phyloP scores from a whole-genome alignment of 1,140 invertebrate species.

The Danaus melanippus region DNA sequence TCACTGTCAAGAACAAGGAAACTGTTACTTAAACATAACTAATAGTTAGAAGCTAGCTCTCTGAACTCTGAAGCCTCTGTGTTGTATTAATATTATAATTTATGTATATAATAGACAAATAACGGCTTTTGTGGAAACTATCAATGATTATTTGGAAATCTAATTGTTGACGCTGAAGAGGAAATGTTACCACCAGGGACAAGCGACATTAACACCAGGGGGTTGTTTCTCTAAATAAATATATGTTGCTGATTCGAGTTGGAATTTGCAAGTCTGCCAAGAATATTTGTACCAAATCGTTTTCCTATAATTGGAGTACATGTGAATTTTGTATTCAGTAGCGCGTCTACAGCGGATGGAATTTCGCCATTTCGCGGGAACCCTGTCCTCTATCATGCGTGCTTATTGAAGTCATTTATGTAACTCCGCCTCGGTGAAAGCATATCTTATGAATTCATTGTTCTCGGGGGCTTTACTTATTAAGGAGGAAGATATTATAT shows the following conservation, averaged over 20 bases:
- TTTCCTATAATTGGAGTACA: constrained; percentile 72
- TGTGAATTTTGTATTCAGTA: constrained; percentile 70
- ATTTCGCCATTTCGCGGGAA: constrained; percentile 58
- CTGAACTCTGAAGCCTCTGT: too few relatives aligned
- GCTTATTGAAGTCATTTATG: constrained; percentile 65
- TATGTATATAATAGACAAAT: too few relatives aligned
- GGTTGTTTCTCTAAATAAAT: constrained; percentile 62
- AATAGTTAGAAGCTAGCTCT: too few relatives aligned
- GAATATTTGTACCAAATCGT: constrained; percentile 71
- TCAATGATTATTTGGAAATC: too few relatives aligned
- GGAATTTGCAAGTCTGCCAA: constrained; percentile 72
- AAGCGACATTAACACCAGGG: constrained; percentile 45
- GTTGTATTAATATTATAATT: too few relatives aligned
- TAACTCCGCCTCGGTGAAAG: constrained; percentile 21
- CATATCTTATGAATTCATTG: constrained; percentile 12
- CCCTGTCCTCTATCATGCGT: constrained; percentile 63
- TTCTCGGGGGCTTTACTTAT: constrained; percentile 1
- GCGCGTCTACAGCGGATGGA: constrained; percentile 62
- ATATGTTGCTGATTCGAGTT: constrained; percentile 65
- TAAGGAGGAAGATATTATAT: not conserved
- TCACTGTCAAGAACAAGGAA: too few relatives aligned
- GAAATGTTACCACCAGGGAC: constrained; percentile 29
- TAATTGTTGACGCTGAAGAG: constrained; percentile 9
- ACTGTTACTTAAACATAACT: too few relatives aligned
- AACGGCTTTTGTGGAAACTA: too few relatives aligned